phyloP scores from a whole-genome alignment of 1,140 invertebrate genomes.

The Belonocnema kinseyi region DNA sequence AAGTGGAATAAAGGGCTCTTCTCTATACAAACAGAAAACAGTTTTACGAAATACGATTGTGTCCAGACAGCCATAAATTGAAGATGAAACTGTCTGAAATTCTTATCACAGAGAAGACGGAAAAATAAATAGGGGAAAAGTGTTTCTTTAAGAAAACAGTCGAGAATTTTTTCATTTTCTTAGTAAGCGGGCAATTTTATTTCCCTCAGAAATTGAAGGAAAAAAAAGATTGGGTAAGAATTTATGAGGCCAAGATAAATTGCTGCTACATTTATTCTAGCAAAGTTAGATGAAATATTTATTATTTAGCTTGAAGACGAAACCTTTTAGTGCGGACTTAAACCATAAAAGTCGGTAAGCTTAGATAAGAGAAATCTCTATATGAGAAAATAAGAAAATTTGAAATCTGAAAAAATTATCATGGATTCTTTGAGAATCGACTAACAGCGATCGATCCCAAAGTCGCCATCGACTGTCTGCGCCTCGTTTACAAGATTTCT shows the following conservation, averaged over 20 bases:
- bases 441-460: conserved; percentile 1
- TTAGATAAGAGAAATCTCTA: no score
- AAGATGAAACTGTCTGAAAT: not conserved
- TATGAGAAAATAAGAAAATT: no score
- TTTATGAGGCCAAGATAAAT: no score
- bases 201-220: no score
- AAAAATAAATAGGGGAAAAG: conserved; percentile 26
- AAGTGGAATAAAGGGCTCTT: not conserved
- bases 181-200: no score
- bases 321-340: no score
- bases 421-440: not conserved
- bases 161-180: not conserved
- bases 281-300: no score
- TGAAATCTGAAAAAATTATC: no score
- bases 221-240: no score
- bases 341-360: no score
- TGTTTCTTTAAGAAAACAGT: not conserved
- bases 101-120: conserved; percentile 28
- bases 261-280: no score
- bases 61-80: conserved; percentile 7
- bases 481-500: conserved; percentile 18
- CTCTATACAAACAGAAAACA: conserved; percentile 24
- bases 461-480: not conserved
- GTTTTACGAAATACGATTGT: conserved; percentile 23
- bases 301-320: no score